Conservation (phyloP, 30 jellyfish, hydroid and myxozoan species). For the Morbakka virulenta region DNA sequence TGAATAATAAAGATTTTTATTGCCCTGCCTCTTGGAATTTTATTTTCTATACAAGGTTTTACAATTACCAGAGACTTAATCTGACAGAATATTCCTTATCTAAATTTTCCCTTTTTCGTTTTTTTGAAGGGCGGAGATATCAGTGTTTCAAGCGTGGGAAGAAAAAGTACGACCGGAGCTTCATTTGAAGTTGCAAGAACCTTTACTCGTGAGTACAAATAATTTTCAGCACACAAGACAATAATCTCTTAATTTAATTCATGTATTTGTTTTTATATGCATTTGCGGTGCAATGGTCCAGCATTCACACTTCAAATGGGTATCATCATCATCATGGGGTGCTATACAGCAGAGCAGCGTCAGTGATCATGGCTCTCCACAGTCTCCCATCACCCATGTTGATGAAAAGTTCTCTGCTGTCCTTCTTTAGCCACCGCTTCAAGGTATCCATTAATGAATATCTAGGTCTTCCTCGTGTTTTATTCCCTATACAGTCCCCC, state of each 20-base stretch:
- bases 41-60: neutral
- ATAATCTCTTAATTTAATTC: neutral
- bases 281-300: neutral
- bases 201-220: slow-evolving; percentile 44
- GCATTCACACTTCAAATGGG: neutral
- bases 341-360: no score
- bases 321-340: no score
- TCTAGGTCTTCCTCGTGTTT: no score
- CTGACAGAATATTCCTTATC: neutral
- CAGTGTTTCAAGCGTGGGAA: slow-evolving; percentile 48
- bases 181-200: slow-evolving; percentile 37
- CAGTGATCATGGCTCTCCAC: no score
- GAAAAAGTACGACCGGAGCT: slow-evolving; percentile 45
- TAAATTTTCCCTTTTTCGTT: neutral
- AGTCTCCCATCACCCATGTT: no score
- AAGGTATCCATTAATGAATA: no score
- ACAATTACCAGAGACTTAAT: neutral
- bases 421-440: no score
- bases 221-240: neutral
- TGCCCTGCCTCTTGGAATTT: neutral
- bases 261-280: neutral
- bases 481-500: neutral
- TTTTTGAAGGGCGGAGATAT: no score
- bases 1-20: neutral
- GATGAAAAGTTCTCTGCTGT: no score